phyloP scores from a whole-genome alignment of 2,888 invertebrate species.

The Aphidoletes aphidimyza region DNA sequence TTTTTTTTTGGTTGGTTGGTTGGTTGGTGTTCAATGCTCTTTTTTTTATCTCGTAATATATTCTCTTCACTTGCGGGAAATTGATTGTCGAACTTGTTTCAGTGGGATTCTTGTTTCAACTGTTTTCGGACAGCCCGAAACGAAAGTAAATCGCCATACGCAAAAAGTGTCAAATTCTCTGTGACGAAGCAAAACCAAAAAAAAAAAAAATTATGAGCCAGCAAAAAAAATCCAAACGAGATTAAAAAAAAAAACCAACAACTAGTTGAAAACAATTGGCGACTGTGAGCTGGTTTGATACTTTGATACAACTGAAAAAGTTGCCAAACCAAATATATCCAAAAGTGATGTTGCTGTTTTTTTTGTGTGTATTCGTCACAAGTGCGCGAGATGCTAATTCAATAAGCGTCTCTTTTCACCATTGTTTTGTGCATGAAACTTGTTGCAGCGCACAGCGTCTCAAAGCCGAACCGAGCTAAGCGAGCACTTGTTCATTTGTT shows the following conservation, averaged over 20 bases:
- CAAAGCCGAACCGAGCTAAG: no score
- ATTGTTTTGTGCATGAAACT: not conserved
- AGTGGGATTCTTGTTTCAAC: constrained; percentile 11
- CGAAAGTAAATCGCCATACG: constrained; percentile 47
- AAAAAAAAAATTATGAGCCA: not conserved
- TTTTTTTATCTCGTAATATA: no score
- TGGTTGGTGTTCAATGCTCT: no score
- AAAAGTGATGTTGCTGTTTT: no score
- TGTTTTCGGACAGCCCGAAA: constrained; percentile 23
- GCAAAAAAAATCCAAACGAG: not conserved
- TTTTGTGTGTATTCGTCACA: not conserved
- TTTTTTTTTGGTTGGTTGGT: no score
- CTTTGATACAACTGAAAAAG: not conserved
- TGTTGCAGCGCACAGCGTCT: no score
- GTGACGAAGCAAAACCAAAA: not conserved
- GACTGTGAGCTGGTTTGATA: not conserved
- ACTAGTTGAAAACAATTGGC: not conserved
- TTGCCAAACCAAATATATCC: no score
- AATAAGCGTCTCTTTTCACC: not conserved
- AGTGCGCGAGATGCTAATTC: not conserved
- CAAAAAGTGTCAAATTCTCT: constrained; percentile 39
- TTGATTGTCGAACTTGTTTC: constrained; percentile 12
- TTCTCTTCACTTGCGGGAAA: constrained; percentile 19
- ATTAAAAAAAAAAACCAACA: not conserved
- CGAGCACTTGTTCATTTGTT: no score